These are phyloP conservation scores for Metaphire vulgaris DNA, from an alignment of 1,140 invertebrate genomes.

Conservation along the genomic window DNA sequence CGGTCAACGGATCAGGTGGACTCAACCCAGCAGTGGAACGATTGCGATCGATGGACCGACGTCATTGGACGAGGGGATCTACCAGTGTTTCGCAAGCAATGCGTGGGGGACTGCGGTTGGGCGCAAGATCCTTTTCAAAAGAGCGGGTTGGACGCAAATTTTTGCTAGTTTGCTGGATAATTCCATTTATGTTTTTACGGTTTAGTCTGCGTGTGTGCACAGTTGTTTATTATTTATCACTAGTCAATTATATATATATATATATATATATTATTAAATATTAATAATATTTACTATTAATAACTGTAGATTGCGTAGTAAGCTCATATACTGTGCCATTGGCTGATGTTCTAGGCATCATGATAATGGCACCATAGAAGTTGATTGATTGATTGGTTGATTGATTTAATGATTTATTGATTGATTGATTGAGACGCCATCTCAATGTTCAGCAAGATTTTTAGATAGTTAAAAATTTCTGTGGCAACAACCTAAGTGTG, in stretches of 20 bases:
- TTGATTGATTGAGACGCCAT: too few species aligned
- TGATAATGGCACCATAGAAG: too few species aligned
- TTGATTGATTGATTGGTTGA: too few species aligned
- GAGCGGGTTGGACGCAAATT: constrained; percentile 4
- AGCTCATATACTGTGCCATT: too few species aligned
- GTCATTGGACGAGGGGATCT: constrained; percentile 12
- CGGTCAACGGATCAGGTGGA: not conserved
- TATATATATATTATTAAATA: too few species aligned
- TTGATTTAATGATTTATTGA: too few species aligned
- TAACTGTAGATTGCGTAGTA: not conserved
- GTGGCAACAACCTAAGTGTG: too few species aligned
- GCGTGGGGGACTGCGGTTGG: constrained; percentile 8
- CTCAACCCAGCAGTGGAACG: not conserved
- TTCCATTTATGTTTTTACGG: not conserved
- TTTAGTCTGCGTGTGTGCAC: not conserved
- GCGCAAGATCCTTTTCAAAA: constrained; percentile 6
- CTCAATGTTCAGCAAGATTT: too few species aligned
- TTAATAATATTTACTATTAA: not conserved
- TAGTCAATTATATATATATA: too few species aligned
- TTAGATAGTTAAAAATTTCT: too few species aligned
- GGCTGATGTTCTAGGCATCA: too few species aligned
- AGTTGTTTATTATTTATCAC: too few species aligned
- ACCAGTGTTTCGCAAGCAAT: constrained; percentile 30
- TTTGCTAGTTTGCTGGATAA: not conserved
- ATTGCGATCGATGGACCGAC: not conserved